phyloP scores from a whole-genome alignment of 2,113 vertebrate species.

The Panthera uncia region DNA sequence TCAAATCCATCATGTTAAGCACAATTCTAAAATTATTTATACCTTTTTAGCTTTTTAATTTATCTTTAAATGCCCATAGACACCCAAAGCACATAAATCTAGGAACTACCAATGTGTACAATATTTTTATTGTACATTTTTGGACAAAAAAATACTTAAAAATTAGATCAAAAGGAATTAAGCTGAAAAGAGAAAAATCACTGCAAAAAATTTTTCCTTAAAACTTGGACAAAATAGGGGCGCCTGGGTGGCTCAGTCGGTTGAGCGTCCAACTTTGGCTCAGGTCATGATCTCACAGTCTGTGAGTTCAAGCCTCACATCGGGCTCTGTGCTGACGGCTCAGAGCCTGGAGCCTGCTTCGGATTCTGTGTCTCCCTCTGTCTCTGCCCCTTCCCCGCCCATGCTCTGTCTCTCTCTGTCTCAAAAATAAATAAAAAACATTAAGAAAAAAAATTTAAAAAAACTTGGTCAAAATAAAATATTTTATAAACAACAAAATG shows the following conservation, averaged over 20 bases:
- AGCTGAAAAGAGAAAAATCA: not conserved
- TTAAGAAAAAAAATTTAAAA: no score
- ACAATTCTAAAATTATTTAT: slow-evolving; percentile 60
- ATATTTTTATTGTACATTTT: slow-evolving; percentile 20
- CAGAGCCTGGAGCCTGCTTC: no score
- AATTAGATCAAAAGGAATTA: not conserved
- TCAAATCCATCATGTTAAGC: slow-evolving; percentile 63
- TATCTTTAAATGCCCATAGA: slow-evolving; percentile 51
- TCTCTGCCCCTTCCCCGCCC: no score
- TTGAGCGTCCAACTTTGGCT: no score
- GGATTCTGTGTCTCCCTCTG: no score
- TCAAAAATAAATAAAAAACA: no score
- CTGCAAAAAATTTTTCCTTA: not conserved
- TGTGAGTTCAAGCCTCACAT: no score
- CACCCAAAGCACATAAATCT: not conserved
- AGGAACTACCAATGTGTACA: slow-evolving; percentile 7
- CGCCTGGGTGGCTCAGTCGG: no score
- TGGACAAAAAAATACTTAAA: not conserved
- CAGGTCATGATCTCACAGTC: no score
- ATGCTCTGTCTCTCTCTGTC: no score
- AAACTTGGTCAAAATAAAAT: not conserved
- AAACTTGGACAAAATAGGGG: not conserved
- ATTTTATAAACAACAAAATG: not conserved
- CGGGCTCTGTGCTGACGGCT: no score
- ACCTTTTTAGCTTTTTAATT: slow-evolving; percentile 63